phyloP scores from a whole-genome alignment of 2,888 invertebrate species.

The Dascillus cervinus region DNA sequence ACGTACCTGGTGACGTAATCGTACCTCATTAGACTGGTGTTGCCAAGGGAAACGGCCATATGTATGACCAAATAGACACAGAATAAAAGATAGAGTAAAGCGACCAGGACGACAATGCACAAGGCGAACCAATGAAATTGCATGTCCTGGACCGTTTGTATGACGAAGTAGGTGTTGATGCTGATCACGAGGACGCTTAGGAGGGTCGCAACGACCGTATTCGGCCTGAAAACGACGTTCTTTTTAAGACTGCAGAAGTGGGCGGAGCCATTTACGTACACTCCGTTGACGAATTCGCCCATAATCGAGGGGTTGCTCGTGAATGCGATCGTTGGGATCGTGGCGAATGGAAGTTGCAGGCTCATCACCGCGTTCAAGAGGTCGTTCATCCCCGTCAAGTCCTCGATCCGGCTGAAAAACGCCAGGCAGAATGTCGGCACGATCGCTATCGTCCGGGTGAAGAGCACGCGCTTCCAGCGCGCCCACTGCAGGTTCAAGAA shows the following conservation, averaged over 20 bases:
- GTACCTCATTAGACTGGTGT: constrained; percentile 45
- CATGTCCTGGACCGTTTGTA: constrained; percentile 48
- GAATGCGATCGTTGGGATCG: constrained; percentile 78
- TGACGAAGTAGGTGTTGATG: constrained; percentile 75
- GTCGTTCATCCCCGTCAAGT: constrained; percentile 77
- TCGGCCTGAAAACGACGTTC: constrained; percentile 50
- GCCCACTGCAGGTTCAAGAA: constrained; percentile 80
- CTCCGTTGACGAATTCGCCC: constrained; percentile 77
- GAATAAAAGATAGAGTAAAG: constrained; percentile 61
- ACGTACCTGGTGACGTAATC: constrained; percentile 52
- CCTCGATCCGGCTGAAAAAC: constrained; percentile 56
- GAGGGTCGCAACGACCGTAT: constrained; percentile 58
- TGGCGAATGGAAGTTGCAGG: constrained; percentile 80
- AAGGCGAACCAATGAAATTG: constrained; percentile 43
- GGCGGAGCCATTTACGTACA: constrained; percentile 47
- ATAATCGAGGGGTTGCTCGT: constrained; percentile 71
- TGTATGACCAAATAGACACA: constrained; percentile 68
- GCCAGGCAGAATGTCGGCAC: constrained; percentile 63
- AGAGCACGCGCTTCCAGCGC: constrained; percentile 76
- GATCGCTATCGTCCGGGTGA: constrained; percentile 80
- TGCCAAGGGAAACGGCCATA: constrained; percentile 61
- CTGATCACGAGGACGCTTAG: constrained; percentile 63
- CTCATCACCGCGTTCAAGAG: constrained; percentile 80
- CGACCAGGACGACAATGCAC: constrained; percentile 48
- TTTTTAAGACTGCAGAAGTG: constrained; percentile 8